Evolutionary conservation across 2,797 vertebrate species (phyloP), one percentile per base, ranked within the genome.

Genomic region (Melanotaenia maccullochi): DNA sequence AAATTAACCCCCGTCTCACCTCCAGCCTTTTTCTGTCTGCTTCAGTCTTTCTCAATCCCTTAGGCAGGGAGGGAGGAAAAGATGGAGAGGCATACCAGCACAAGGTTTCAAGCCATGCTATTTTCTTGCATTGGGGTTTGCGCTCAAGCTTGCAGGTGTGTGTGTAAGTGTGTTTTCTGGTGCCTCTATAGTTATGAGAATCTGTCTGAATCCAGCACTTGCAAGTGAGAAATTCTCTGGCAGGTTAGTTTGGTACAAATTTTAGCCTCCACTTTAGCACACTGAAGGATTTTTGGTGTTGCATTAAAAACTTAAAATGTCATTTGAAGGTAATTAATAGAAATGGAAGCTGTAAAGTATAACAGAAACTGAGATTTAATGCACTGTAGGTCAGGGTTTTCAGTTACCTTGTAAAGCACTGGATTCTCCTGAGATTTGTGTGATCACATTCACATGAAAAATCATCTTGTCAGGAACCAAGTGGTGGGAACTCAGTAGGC

Each of bases 1-100:
- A 87, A 92, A 91, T 93, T 91, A 93, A 93, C 89, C 90, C 88
- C 73, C 9, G 82, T 90, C 83, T 84, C 84, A 87, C 90, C 87
- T 87, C 76, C 80, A 81, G 75, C 44, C 78, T 69, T 75, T 60
- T 73, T 73, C 84, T 72, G 83, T 87, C 81, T 89, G 68, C 65
- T 60, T 81, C 54, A 1, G 68, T 83, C 76, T 65, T 75, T 72
- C 81, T 72, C n/a, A 25, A 66, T 82, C 65, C 79, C 59, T 71
- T 71, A 56, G 84, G 79, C 79, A 1, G 57, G 51, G 68, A 65
- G 49, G 57, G 65, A 59, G 60, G 54, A 33, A 44, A 12, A 77
- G 62, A 75, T 14, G 0, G 33, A 60, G 52, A 63, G 33, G 65
- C 68, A 81, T 74, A 74, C 33, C 60, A 70, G 82, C 25, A 44